Percentiles rank a stretch among this genome's conserved stretches.
Conservation (phyloP, 2,888 invertebrate genomes). For the Eilema sororculum region DNA sequence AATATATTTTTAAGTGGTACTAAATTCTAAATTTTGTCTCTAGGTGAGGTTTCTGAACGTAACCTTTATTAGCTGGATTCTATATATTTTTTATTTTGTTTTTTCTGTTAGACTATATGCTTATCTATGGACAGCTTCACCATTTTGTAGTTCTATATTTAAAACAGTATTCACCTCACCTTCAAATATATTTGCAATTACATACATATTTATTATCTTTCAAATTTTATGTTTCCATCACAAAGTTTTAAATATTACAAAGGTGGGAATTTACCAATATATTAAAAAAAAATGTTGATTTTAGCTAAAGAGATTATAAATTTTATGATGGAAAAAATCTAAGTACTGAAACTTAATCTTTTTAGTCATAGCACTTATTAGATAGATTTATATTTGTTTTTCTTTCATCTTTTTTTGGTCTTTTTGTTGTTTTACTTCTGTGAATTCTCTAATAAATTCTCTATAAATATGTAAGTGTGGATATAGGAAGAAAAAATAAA, state of each 20-base stretch:
- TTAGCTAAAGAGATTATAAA: not conserved
- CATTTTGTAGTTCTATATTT: conserved; percentile 46
- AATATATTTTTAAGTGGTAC: conserved; percentile 36
- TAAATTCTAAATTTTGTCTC: conserved; percentile 55
- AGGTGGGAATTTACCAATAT: not conserved
- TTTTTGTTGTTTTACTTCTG: conserved; percentile 7
- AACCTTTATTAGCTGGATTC: conserved; percentile 66
- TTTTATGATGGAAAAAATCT: conserved; percentile 15
- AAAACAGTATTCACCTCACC: conserved; percentile 23
- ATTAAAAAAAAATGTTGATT: not conserved
- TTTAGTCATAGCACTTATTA: conserved; percentile 15
- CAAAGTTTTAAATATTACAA: conserved; percentile 14
- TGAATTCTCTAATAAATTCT: conserved; percentile 6
- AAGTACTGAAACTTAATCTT: not conserved
- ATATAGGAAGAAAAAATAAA: not conserved
- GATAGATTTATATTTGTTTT: conserved; percentile 1
- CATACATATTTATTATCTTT: not conserved
- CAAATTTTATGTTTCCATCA: conserved; percentile 11
- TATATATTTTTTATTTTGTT: conserved; percentile 40
- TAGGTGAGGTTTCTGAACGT: conserved; percentile 85
- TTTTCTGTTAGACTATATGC: conserved; percentile 44
- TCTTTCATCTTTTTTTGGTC: conserved; percentile 11
- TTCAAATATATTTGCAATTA: conserved; percentile 10
- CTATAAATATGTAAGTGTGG: not conserved
- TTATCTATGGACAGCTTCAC: conserved; percentile 45